Evolutionary conservation across 2,797 vertebrate species (phyloP).

Genomic region (Echeneis naucrates): DNA sequence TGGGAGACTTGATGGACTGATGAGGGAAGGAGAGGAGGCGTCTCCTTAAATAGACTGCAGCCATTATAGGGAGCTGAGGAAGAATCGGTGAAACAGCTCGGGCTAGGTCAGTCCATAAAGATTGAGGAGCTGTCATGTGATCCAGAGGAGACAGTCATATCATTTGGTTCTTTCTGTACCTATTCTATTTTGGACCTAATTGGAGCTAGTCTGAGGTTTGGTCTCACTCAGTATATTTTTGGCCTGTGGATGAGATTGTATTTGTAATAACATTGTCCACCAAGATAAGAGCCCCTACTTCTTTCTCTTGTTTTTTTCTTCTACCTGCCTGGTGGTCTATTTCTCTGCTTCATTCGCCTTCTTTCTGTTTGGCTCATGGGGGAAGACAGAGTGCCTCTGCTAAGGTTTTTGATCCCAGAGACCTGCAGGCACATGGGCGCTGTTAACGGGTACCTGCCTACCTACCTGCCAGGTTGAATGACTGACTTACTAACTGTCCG

Average conservation of each 20-base stretch:
- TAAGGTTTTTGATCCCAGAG: slow-evolving; percentile 76
- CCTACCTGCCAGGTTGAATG: slow-evolving; percentile 65
- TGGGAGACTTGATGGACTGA: slow-evolving; percentile 6
- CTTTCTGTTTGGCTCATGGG: slow-evolving; percentile 60
- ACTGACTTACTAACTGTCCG: slow-evolving; percentile 59
- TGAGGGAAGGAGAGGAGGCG: neutral
- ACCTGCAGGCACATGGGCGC: slow-evolving; percentile 66
- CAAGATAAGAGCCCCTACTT: slow-evolving; percentile 53
- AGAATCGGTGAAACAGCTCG: slow-evolving; percentile 13
- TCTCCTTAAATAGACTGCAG: slow-evolving; percentile 10
- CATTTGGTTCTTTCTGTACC: slow-evolving; percentile 1
- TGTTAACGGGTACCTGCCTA: slow-evolving; percentile 73
- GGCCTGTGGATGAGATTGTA: slow-evolving; percentile 30
- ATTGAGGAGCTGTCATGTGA: neutral
- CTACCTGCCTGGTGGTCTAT: slow-evolving; percentile 30
- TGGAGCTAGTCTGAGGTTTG: slow-evolving; percentile 32
- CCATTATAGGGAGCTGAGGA: neutral
- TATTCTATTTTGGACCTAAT: neutral
- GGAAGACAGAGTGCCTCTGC: slow-evolving; percentile 76
- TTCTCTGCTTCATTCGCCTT: neutral
- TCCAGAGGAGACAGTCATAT: neutral
- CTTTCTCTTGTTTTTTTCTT: slow-evolving; percentile 37
- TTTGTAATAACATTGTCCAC: slow-evolving; percentile 25
- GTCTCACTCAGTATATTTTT: slow-evolving; percentile 29
- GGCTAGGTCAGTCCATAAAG: neutral